phyloP scores from a whole-genome alignment of 2,888 invertebrate species.

The Ennomos fuscantarius region DNA sequence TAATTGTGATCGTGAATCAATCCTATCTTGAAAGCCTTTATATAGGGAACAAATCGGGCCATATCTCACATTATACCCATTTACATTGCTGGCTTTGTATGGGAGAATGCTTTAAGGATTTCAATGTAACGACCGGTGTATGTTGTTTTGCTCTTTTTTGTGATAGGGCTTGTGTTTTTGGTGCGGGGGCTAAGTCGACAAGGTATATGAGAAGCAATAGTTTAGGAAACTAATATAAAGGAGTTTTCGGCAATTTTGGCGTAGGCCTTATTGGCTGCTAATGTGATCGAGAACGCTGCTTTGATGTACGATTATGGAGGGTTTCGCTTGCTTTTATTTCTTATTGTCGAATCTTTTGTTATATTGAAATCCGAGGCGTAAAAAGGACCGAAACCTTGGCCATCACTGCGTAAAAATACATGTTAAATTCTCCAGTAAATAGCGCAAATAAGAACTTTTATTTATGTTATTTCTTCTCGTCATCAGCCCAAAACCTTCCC shows the following conservation, averaged over 20 bases:
- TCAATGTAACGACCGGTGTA: conserved; percentile 43
- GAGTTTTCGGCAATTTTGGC: conserved; percentile 60
- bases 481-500: too few species aligned
- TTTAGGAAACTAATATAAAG: conserved; percentile 65
- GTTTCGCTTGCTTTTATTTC: conserved; percentile 3
- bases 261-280: conserved; percentile 64
- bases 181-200: conserved; percentile 44
- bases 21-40: conserved; percentile 69
- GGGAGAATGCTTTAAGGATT: conserved; percentile 26
- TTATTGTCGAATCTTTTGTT: not conserved
- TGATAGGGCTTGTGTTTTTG: conserved; percentile 24
- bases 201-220: conserved; percentile 59
- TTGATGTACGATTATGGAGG: conserved; percentile 31
- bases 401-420: too few species aligned
- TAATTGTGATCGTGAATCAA: conserved; percentile 83
- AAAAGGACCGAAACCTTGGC: too few species aligned
- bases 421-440: too few species aligned
- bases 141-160: conserved; percentile 33
- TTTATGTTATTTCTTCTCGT: too few species aligned
- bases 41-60: conserved; percentile 50
- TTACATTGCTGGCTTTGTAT: conserved; percentile 49
- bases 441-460: too few species aligned
- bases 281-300: conserved; percentile 42
- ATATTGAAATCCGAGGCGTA: not conserved
- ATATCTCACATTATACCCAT: conserved; percentile 42